These are phyloP conservation scores for Chionodraco myersi DNA, from an alignment of 2,113 vertebrate genomes.

Conservation along the genomic window DNA sequence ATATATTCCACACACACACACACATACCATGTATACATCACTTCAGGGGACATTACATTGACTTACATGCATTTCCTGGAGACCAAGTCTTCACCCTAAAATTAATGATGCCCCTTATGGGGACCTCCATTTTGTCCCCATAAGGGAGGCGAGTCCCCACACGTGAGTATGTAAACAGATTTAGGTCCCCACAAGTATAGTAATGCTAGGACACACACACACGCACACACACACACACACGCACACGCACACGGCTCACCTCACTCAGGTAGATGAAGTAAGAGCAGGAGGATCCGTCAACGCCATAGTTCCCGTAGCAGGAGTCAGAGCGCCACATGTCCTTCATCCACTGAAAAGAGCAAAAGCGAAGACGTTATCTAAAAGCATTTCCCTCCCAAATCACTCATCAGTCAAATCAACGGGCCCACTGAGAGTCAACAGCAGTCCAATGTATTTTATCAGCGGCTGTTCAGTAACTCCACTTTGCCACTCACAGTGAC, in stretches of 20 bases:
- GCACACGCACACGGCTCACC: conserved; percentile 82
- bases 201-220: no score
- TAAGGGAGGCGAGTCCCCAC: no score
- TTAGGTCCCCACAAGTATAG: no score
- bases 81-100: no score
- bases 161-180: no score
- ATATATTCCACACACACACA: no score
- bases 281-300: conserved; percentile 95
- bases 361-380: background rate
- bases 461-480: background rate
- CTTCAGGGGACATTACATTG: no score
- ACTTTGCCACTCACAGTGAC: no score
- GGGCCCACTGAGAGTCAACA: background rate
- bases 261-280: conserved; percentile 99
- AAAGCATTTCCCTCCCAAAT: background rate
- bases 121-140: no score
- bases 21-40: no score
- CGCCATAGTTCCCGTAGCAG: conserved; percentile 94
- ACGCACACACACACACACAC: background rate
- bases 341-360: conserved; percentile 94
- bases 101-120: no score
- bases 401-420: background rate
- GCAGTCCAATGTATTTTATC: background rate
- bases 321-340: conserved; percentile 98
- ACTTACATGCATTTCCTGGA: no score